Evolutionary conservation across 2,797 vertebrate species (phyloP), one percentile per base, ranked within the genome.

Genomic region (Pseudocheirus occidentalis): DNA sequence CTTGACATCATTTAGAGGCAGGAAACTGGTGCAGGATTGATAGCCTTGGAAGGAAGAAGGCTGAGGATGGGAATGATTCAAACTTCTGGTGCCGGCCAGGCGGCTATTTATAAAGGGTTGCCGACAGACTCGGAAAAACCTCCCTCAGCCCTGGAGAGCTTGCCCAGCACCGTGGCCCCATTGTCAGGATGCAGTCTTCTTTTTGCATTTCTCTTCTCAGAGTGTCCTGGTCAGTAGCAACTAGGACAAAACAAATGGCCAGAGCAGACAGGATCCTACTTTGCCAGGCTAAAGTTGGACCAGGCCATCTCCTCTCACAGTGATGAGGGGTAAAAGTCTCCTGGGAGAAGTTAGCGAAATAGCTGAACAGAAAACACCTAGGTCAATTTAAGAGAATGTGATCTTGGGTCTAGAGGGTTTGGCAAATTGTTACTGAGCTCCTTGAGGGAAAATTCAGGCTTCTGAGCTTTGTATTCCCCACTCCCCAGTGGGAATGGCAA

Each of bases 1-100:
- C 95, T 92, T 94, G 90, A 94, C 73, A 93, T 96, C 54, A 93
- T 90, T 89, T 91, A 52, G 53, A 92, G 87, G 34, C 54, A 93
- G 40, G 90, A 93, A 96, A 62, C 73, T 54, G n/a, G 40, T 87
- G 90, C 3, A 54, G n/a, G 81, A 94, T 62, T 91, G 91, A 90
- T 92, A 81, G 21, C 40, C 93, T 91, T 55, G 87, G 90, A 91
- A 62, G 90, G 90, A 46, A 90, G 50, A 93, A 58, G 73, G 62
- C 40, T 7, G 10, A 93, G 59, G 29, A 90, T 53, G 54, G 90
- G 91, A 97, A 54, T 91, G 34, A 46, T 93, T 93, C 55, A 87
- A 91, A 52, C 90, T 5, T 7, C 0, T 90, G 87, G 87, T 93
- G 31, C 46, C 66, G 90, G 24, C 57, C 55, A 96, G 57, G 46